Evolutionary conservation across 2,888 invertebrate species (phyloP).

Genomic region (Drosophila maculinotata): DNA sequence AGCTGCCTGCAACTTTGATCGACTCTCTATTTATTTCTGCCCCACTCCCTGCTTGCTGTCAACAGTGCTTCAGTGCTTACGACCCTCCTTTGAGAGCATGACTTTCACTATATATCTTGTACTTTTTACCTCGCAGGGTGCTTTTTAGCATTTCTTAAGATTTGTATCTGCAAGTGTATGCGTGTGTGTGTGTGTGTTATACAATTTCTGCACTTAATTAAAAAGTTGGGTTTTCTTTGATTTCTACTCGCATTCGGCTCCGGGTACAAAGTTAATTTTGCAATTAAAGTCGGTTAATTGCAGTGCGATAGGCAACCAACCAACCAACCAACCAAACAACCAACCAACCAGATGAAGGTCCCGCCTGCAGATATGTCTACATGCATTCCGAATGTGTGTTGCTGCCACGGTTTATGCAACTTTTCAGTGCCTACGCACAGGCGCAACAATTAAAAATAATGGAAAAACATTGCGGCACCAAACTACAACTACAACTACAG

Average conservation of each 20-base stretch:
- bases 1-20: conserved; percentile 36
- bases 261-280: conserved; percentile 61
- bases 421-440: conserved; percentile 54
- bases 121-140: background rate
- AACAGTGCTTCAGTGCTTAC: background rate
- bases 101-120: background rate
- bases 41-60: no score
- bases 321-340: no score
- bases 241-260: conserved; percentile 37
- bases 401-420: conserved; percentile 25
- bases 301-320: conserved; percentile 32
- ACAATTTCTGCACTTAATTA: conserved; percentile 56
- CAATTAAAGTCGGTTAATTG: conserved; percentile 63
- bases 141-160: background rate
- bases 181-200: conserved; percentile 14
- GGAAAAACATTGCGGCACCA: conserved; percentile 57
- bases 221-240: conserved; percentile 62
- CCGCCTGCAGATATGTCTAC: conserved; percentile 14
- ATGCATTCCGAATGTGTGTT: conserved; percentile 4
- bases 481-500: conserved; percentile 25
- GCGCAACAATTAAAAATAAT: conserved; percentile 78
- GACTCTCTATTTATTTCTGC: conserved; percentile 14
- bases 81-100: background rate
- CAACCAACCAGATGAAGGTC: conserved; percentile 24
- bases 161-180: background rate